Evolutionary conservation across 1,140 invertebrate genomes (phyloP).

Genomic region (Rhyacophila brunnea): DNA sequence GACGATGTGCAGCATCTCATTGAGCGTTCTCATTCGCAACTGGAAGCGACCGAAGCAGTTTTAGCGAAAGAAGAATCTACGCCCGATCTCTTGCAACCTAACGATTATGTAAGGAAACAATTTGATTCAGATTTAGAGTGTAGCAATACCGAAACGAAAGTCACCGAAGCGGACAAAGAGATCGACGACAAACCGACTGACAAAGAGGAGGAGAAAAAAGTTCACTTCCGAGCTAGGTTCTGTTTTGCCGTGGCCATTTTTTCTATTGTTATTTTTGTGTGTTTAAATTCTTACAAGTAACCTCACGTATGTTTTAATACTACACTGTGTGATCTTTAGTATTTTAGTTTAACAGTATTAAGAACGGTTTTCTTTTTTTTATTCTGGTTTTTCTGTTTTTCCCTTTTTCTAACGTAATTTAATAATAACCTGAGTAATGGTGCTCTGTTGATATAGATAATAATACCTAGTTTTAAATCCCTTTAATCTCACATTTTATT

Average conservation of each 20-base stretch:
- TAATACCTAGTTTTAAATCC: too few relatives aligned
- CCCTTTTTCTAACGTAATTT: too few relatives aligned
- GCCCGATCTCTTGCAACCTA: slow-evolving; percentile 48
- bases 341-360: too few relatives aligned
- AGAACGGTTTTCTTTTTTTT: too few relatives aligned
- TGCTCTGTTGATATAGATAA: too few relatives aligned
- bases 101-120: slow-evolving; percentile 53
- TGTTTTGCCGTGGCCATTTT: slow-evolving; percentile 51
- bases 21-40: slow-evolving; percentile 45
- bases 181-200: slow-evolving; percentile 14
- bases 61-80: slow-evolving; percentile 46
- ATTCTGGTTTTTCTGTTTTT: too few relatives aligned
- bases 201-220: slow-evolving; percentile 37
- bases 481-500: background rate
- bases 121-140: slow-evolving; percentile 48
- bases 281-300: slow-evolving; percentile 32
- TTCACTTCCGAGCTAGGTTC: slow-evolving; percentile 43
- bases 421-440: too few relatives aligned
- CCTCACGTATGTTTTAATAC: background rate
- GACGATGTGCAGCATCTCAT: slow-evolving; percentile 61
- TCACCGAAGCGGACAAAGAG: slow-evolving; percentile 10
- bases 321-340: too few relatives aligned
- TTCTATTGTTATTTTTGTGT: slow-evolving; percentile 50
- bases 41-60: slow-evolving; percentile 46
- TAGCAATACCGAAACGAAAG: slow-evolving; percentile 24